These are phyloP conservation scores for Tetranychus cinnabarinus DNA, from an alignment of 1,140 invertebrate species.

Conservation along the genomic window DNA sequence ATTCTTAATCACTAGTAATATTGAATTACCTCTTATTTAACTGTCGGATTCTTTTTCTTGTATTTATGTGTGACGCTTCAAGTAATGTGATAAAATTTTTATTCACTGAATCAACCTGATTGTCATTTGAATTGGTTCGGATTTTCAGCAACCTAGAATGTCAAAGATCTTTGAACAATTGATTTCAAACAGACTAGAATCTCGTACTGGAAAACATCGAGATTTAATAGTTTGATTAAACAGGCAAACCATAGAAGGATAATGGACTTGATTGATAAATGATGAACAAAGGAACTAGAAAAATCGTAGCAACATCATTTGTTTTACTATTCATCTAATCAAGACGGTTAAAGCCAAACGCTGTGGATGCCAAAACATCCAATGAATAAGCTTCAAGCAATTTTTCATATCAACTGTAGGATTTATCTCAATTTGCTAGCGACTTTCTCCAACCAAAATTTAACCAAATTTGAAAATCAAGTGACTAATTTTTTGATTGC, in stretches of 20 bases:
- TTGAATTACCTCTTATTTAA: too few species aligned
- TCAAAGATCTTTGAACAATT: not conserved
- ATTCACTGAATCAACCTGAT: not conserved
- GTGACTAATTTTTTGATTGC: not conserved
- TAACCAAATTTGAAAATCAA: not conserved
- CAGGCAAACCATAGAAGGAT: not conserved
- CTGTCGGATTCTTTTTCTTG: too few species aligned
- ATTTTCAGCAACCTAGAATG: not conserved
- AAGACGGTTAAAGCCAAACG: conserved; percentile 29
- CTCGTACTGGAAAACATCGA: not conserved
- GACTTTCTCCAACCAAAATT: not conserved
- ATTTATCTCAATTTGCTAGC: not conserved
- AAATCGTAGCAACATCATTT: conserved; percentile 3
- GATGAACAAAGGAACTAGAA: conserved; percentile 1
- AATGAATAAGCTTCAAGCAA: conserved; percentile 18
- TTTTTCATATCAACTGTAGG: not conserved
- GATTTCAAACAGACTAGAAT: not conserved
- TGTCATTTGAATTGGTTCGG: not conserved
- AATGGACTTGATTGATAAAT: conserved; percentile 1
- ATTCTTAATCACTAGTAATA: too few species aligned
- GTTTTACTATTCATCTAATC: conserved; percentile 17
- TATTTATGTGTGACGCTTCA: not conserved
- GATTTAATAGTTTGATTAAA: not conserved
- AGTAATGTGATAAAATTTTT: not conserved
- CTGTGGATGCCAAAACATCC: conserved; percentile 31